Evolutionary conservation across 2,113 vertebrate species (phyloP).

Genomic region (Zapus hudsonius): DNA sequence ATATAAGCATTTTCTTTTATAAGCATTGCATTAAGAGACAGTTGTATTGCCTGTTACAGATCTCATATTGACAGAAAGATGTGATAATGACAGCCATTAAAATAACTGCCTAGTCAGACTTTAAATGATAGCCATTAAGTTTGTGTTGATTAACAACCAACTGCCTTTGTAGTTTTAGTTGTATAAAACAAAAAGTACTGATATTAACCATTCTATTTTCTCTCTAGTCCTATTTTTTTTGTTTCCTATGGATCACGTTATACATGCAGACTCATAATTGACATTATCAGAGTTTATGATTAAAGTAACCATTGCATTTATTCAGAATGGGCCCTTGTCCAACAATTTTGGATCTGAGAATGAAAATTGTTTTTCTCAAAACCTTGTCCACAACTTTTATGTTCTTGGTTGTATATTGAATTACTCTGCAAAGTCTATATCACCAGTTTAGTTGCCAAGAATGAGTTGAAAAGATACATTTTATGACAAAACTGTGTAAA

Average conservation of each 20-base stretch:
- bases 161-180: conserved; percentile 17
- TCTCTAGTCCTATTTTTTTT: neutral
- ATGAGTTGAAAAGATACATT: neutral
- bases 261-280: neutral
- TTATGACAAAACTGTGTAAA: neutral
- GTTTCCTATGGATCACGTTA: neutral
- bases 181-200: conserved; percentile 32
- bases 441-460: neutral
- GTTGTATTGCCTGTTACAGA: conserved; percentile 22
- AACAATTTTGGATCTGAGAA: conserved; percentile 13
- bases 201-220: conserved; percentile 23
- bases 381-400: neutral
- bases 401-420: neutral
- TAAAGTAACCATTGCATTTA: neutral
- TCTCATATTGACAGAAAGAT: conserved; percentile 50
- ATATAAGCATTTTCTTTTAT: neutral
- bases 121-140: conserved; percentile 50
- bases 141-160: conserved; percentile 55
- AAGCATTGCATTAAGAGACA: conserved; percentile 43
- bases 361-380: neutral
- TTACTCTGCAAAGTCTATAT: neutral
- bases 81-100: conserved; percentile 56
- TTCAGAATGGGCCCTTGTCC: neutral
- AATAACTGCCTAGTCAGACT: conserved; percentile 57
- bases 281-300: conserved; percentile 12